phyloP scores from a whole-genome alignment of 2,113 vertebrate species.

The Pollachius pollachius region DNA sequence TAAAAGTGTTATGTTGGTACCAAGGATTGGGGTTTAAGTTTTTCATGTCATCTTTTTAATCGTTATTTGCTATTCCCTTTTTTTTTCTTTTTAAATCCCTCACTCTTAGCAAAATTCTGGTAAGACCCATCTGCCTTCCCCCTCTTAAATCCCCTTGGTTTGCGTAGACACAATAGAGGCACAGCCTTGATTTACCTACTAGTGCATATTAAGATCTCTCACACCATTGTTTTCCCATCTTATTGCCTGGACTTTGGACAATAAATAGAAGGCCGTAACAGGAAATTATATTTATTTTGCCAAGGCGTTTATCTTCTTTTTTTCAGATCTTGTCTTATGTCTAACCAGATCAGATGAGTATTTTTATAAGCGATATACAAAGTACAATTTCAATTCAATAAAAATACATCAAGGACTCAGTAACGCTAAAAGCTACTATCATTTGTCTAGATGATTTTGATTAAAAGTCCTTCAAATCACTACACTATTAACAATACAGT shows the following conservation, averaged over 20 bases:
- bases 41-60: slow-evolving; percentile 3
- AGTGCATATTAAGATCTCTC: neutral
- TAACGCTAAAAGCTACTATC: too few relatives aligned
- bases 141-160: neutral
- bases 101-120: neutral
- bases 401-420: too few relatives aligned
- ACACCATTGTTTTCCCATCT: neutral
- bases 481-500: too few relatives aligned
- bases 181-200: neutral
- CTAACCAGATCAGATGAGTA: too few relatives aligned
- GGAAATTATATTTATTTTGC: too few relatives aligned
- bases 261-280: too few relatives aligned
- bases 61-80: neutral
- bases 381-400: too few relatives aligned
- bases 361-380: too few relatives aligned
- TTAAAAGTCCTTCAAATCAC: too few relatives aligned
- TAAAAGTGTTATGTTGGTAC: neutral
- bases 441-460: too few relatives aligned
- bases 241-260: neutral
- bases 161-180: slow-evolving; percentile 2
- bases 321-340: too few relatives aligned
- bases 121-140: neutral
- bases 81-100: neutral
- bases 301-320: too few relatives aligned
- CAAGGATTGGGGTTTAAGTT: neutral